These are phyloP conservation scores for Spondyliosoma cantharus DNA, from an alignment of 2,797 vertebrate genomes.

Conservation along the genomic window DNA sequence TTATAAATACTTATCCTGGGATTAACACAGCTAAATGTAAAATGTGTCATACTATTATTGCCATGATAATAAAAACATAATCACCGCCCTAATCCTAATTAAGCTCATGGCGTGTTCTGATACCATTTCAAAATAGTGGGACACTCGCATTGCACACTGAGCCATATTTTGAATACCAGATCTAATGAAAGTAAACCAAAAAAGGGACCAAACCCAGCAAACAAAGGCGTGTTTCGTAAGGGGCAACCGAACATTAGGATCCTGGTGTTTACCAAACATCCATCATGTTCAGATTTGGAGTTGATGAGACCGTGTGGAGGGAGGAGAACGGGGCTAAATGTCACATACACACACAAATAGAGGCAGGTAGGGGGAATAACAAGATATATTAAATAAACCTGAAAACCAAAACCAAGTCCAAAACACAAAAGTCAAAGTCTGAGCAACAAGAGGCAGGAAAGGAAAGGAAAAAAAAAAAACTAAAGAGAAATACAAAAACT, in stretches of 20 bases:
- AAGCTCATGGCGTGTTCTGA: slow-evolving; percentile 64
- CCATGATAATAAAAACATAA: slow-evolving; percentile 69
- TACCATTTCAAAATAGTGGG: slow-evolving; percentile 59
- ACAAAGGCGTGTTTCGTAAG: slow-evolving; percentile 24
- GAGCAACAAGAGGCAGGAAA: no score
- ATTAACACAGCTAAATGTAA: slow-evolving; percentile 75
- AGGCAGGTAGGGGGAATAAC: no score
- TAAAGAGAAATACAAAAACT: no score
- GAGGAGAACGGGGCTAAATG: neutral
- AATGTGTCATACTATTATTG: slow-evolving; percentile 73
- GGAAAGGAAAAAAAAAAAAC: no score
- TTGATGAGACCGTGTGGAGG: neutral
- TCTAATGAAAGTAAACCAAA: slow-evolving; percentile 28
- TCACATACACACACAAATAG: no score
- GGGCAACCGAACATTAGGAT: slow-evolving; percentile 27
- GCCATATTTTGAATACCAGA: slow-evolving; percentile 50
- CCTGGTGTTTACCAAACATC: slow-evolving; percentile 45
- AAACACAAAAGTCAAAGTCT: no score
- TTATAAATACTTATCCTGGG: slow-evolving; percentile 69
- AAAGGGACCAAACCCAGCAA: slow-evolving; percentile 13
- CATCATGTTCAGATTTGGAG: slow-evolving; percentile 31
- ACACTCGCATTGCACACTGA: slow-evolving; percentile 30
- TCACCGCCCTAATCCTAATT: slow-evolving; percentile 72
- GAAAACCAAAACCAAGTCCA: no score
- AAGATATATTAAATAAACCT: no score